Evolutionary conservation across 1,140 invertebrate species (phyloP).

Genomic region (Pogonomyrmex barbatus): DNA sequence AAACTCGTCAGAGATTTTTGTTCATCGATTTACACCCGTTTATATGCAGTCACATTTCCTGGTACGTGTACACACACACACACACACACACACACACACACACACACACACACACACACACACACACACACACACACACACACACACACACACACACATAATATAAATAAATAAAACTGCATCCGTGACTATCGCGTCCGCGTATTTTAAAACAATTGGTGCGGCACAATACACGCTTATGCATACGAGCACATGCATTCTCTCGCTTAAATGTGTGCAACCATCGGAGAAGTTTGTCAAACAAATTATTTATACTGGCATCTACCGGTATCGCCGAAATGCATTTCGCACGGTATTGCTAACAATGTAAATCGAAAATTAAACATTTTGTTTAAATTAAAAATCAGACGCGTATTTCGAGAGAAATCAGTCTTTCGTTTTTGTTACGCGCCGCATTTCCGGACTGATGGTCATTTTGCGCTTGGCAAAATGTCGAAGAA

Average conservation of each 20-base stretch:
- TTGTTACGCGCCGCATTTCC: not conserved
- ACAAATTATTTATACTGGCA: slow-evolving; percentile 45
- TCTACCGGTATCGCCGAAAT: slow-evolving; percentile 12
- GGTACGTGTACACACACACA: not conserved
- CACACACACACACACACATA: not conserved
- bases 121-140: not conserved
- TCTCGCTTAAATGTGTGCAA: slow-evolving; percentile 22
- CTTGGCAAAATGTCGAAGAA: slow-evolving; percentile 12
- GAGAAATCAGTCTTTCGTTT: not conserved
- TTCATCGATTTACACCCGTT: slow-evolving; percentile 71
- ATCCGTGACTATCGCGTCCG: slow-evolving; percentile 58
- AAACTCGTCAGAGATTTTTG: slow-evolving; percentile 55
- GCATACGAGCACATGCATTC: slow-evolving; percentile 39
- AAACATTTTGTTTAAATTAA: slow-evolving; percentile 13
- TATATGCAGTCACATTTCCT: slow-evolving; percentile 5
- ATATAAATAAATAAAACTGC: slow-evolving; percentile 51
- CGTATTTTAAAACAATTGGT: slow-evolving; percentile 15
- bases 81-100: not conserved
- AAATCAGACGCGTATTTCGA: not conserved
- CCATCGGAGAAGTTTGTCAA: slow-evolving; percentile 53
- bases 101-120: not conserved
- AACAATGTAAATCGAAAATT: slow-evolving; percentile 26
- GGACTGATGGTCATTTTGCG: not conserved
- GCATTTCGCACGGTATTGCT: slow-evolving; percentile 4
- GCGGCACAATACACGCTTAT: slow-evolving; percentile 23